These are phyloP conservation scores for Acromyrmex echinatior DNA, from an alignment of 1,140 invertebrate species.

Conservation along the genomic window DNA sequence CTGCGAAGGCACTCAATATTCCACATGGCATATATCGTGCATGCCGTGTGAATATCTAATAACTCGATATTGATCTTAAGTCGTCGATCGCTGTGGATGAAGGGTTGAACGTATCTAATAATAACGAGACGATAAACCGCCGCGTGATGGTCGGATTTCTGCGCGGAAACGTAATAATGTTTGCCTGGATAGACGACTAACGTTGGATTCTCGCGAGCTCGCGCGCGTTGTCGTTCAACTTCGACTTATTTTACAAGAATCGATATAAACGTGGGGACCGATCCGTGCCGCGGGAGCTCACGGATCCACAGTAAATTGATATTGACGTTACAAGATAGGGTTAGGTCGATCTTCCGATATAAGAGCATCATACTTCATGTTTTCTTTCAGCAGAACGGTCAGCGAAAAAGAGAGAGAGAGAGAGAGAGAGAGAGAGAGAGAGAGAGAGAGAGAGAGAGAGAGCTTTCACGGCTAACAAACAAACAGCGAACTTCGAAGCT, in stretches of 20 bases:
- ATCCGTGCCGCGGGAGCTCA: slow-evolving; percentile 27
- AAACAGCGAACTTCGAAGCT: slow-evolving; percentile 38
- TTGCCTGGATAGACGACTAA: slow-evolving; percentile 54
- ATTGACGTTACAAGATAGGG: slow-evolving; percentile 65
- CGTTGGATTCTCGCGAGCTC: slow-evolving; percentile 56
- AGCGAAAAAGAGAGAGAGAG: slow-evolving; percentile 12
- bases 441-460: not conserved
- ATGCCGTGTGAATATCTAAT: slow-evolving; percentile 57
- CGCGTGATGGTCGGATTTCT: slow-evolving; percentile 56
- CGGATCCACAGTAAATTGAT: slow-evolving; percentile 73
- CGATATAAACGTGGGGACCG: slow-evolving; percentile 72
- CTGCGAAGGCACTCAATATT: slow-evolving; percentile 19
- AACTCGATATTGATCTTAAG: slow-evolving; percentile 58
- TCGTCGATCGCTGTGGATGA: slow-evolving; percentile 45
- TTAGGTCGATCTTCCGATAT: slow-evolving; percentile 48
- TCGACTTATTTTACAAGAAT: slow-evolving; percentile 74
- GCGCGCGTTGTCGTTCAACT: slow-evolving; percentile 57
- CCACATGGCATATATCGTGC: not conserved
- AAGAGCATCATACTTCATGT: slow-evolving; percentile 48
- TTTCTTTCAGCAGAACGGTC: slow-evolving; percentile 30
- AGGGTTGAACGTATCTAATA: slow-evolving; percentile 45
- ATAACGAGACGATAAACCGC: slow-evolving; percentile 55
- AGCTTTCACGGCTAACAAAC: slow-evolving; percentile 35
- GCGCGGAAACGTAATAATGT: slow-evolving; percentile 74
- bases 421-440: not conserved